Evolutionary conservation across 2,888 invertebrate genomes (phyloP).

Genomic region (Pterostichus madidus): DNA sequence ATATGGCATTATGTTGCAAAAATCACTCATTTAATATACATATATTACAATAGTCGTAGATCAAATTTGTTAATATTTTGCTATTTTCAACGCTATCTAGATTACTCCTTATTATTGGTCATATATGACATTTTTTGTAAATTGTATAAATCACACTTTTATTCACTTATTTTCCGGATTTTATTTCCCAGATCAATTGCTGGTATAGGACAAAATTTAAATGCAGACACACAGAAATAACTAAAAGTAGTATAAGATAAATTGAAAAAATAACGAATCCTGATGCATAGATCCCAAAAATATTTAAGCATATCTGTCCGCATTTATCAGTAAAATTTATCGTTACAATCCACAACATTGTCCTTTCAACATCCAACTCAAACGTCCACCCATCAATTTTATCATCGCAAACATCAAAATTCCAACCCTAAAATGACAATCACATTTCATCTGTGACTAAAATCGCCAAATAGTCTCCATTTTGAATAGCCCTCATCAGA

Average conservation of each 20-base stretch:
- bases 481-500: slow-evolving; percentile 36
- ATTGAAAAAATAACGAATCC: slow-evolving; percentile 28
- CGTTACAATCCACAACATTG: slow-evolving; percentile 17
- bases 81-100: too few relatives aligned
- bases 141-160: too few relatives aligned
- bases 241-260: slow-evolving; percentile 6
- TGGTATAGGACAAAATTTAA: too few relatives aligned
- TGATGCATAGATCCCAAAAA: background rate
- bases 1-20: too few relatives aligned
- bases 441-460: slow-evolving; percentile 48
- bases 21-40: too few relatives aligned
- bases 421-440: slow-evolving; percentile 41
- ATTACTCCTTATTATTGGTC: too few relatives aligned
- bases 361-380: slow-evolving; percentile 38
- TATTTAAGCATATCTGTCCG: background rate
- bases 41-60: too few relatives aligned
- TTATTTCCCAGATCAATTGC: too few relatives aligned
- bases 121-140: too few relatives aligned
- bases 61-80: too few relatives aligned
- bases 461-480: slow-evolving; percentile 29
- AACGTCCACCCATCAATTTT: slow-evolving; percentile 39
- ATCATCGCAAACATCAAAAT: slow-evolving; percentile 34
- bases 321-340: slow-evolving; percentile 36
- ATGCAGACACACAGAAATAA: background rate
- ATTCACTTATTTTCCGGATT: too few relatives aligned